A percentile compares a stretch with the other conserved stretches of the same genome.
Conservation (phyloP, 2,888 invertebrate species). For the Cephus pygmeus region DNA sequence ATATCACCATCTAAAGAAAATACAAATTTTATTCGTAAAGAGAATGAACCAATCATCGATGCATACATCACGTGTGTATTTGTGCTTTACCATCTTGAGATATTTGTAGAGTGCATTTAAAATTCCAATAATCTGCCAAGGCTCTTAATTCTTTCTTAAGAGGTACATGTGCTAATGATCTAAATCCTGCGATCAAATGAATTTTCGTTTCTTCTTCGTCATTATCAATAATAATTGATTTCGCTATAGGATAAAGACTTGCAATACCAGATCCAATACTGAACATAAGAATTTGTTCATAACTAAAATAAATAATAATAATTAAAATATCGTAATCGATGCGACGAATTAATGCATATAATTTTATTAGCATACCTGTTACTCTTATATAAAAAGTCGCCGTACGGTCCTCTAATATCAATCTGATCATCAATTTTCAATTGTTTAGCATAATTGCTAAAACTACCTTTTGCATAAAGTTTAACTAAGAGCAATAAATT, state of each 20-base stretch:
- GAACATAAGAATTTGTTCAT: constrained; percentile 51
- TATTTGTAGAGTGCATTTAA: constrained; percentile 51
- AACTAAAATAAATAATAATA: constrained; percentile 36
- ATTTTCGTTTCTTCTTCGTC: constrained; percentile 55
- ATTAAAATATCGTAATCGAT: not conserved
- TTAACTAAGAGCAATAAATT: constrained; percentile 50
- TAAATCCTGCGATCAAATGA: constrained; percentile 51
- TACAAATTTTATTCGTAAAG: not conserved
- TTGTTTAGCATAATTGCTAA: constrained; percentile 44
- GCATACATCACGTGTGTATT: not conserved
- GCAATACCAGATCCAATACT: constrained; percentile 60
- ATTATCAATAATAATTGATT: constrained; percentile 49
- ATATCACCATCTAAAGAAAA: constrained; percentile 35
- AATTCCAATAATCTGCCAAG: constrained; percentile 59
- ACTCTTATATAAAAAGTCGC: constrained; percentile 50
- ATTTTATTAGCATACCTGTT: constrained; percentile 46
- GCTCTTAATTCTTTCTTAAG: constrained; percentile 48
- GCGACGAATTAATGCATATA: not conserved
- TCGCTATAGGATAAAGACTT: constrained; percentile 54
- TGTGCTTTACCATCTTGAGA: constrained; percentile 39
- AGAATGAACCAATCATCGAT: not conserved
- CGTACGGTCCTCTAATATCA: constrained; percentile 57
- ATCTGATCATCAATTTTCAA: constrained; percentile 42
- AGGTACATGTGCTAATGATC: constrained; percentile 45
- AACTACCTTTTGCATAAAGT: constrained; percentile 49